Conservation (phyloP, 2,113 vertebrate genomes). For the Spheniscus mendiculus region DNA sequence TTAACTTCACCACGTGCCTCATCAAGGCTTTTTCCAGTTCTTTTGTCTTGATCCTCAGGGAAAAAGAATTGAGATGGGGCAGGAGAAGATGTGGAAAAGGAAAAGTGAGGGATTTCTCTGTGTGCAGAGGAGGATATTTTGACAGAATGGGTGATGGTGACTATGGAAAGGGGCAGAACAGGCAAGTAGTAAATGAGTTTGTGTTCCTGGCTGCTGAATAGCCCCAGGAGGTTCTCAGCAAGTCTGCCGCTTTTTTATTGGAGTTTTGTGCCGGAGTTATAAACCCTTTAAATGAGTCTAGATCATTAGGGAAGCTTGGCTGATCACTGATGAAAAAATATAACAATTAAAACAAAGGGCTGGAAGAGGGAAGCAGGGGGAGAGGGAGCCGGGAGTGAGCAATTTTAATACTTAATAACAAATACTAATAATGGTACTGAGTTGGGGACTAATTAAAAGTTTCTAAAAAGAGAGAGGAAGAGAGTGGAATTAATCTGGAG, state of each 20-base stretch:
- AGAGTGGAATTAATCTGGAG: slow-evolving; percentile 50
- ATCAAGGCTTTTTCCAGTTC: neutral
- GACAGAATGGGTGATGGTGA: slow-evolving; percentile 27
- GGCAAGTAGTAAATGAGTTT: slow-evolving; percentile 61
- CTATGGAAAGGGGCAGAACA: neutral
- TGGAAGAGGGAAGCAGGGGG: slow-evolving; percentile 31
- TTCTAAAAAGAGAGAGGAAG: slow-evolving; percentile 68
- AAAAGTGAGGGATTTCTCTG: neutral
- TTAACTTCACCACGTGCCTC: neutral
- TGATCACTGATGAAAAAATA: slow-evolving; percentile 81
- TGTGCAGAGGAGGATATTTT: neutral
- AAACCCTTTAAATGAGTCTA: slow-evolving; percentile 78
- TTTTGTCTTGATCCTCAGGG: neutral
- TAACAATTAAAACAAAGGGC: slow-evolving; percentile 78
- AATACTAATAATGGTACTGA: slow-evolving; percentile 75
- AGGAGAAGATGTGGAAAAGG: neutral
- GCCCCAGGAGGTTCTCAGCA: slow-evolving; percentile 63
- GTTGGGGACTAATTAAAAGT: slow-evolving; percentile 77
- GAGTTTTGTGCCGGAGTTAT: slow-evolving; percentile 70
- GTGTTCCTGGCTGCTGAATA: slow-evolving; percentile 64
- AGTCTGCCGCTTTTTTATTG: slow-evolving; percentile 74
- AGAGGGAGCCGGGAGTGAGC: slow-evolving; percentile 49
- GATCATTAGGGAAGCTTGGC: slow-evolving; percentile 80
- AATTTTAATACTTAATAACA: slow-evolving; percentile 78
- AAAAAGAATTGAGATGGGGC: neutral